phyloP scores from a whole-genome alignment of 2,888 invertebrate genomes.

The Andrena chrysosceles region DNA sequence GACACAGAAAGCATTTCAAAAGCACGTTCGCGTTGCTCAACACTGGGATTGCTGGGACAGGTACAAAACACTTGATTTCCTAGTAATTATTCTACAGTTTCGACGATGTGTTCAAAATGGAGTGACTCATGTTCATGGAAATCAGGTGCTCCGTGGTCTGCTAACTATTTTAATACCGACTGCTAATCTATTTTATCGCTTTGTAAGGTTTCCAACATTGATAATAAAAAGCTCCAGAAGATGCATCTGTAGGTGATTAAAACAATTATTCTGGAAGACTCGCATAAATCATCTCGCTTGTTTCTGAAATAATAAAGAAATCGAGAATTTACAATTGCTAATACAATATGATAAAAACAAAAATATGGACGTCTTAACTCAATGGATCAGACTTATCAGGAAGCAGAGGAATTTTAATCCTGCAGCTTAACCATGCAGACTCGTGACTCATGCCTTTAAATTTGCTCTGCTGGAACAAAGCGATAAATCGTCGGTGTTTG shows the following conservation, averaged over 20 bases:
- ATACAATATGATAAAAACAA: background rate
- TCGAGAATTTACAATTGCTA: background rate
- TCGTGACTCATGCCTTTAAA: background rate
- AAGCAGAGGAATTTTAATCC: slow-evolving; percentile 6
- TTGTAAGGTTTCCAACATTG: background rate
- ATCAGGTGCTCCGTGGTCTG: background rate
- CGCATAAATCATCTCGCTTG: too few relatives aligned
- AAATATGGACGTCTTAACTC: background rate
- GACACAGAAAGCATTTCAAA: slow-evolving; percentile 17
- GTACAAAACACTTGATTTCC: too few relatives aligned
- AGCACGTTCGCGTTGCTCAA: background rate
- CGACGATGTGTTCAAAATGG: background rate
- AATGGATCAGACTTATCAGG: background rate
- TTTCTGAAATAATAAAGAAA: too few relatives aligned
- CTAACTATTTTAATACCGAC: background rate
- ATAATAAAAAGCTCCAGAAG: background rate
- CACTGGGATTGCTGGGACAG: background rate
- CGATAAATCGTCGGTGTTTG: slow-evolving; percentile 36
- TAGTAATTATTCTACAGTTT: background rate
- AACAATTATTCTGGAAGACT: too few relatives aligned
- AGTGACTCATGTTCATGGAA: too few relatives aligned
- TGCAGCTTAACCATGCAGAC: slow-evolving; percentile 1
- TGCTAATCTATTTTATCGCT: slow-evolving; percentile 5
- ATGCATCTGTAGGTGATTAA: too few relatives aligned
- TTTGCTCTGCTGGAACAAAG: slow-evolving; percentile 26